Conservation (phyloP, 2,888 invertebrate genomes). For the Dicycla oo region DNA sequence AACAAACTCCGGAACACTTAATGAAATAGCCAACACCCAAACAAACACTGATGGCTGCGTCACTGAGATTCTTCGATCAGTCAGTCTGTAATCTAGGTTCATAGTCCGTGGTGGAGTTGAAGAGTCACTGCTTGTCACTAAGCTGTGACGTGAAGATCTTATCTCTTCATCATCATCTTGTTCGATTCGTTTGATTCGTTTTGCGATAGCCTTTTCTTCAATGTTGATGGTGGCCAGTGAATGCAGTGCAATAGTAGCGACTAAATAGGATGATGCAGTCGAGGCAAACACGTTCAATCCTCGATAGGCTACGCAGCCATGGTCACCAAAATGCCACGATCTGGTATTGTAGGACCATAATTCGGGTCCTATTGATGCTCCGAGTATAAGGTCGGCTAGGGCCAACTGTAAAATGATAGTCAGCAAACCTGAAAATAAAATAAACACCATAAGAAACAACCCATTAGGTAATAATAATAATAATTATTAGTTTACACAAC, state of each 20-base stretch:
- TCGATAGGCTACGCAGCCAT: slow-evolving; percentile 88
- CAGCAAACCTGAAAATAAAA: slow-evolving; percentile 86
- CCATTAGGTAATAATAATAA: background rate
- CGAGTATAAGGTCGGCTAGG: slow-evolving; percentile 86
- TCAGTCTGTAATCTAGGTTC: slow-evolving; percentile 89
- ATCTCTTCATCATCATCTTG: slow-evolving; percentile 85
- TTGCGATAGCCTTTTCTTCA: slow-evolving; percentile 81
- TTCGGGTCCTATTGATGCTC: slow-evolving; percentile 86
- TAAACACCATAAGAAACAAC: background rate
- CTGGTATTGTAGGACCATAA: slow-evolving; percentile 87
- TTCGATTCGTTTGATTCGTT: slow-evolving; percentile 77
- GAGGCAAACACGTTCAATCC: slow-evolving; percentile 90
- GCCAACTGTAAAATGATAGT: slow-evolving; percentile 89
- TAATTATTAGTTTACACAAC: background rate
- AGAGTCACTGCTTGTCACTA: slow-evolving; percentile 86
- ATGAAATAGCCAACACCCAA: slow-evolving; percentile 90
- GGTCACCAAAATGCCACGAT: slow-evolving; percentile 88
- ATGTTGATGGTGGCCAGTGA: slow-evolving; percentile 89
- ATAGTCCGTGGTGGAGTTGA: slow-evolving; percentile 88
- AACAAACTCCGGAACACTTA: slow-evolving; percentile 91
- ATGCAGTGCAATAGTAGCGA: slow-evolving; percentile 90
- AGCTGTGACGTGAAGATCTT: slow-evolving; percentile 85
- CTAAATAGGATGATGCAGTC: slow-evolving; percentile 89
- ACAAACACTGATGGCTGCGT: slow-evolving; percentile 89
- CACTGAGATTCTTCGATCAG: slow-evolving; percentile 85